Conservation (phyloP, 1,140 invertebrate species). For the Drosophila sturtevanti region DNA sequence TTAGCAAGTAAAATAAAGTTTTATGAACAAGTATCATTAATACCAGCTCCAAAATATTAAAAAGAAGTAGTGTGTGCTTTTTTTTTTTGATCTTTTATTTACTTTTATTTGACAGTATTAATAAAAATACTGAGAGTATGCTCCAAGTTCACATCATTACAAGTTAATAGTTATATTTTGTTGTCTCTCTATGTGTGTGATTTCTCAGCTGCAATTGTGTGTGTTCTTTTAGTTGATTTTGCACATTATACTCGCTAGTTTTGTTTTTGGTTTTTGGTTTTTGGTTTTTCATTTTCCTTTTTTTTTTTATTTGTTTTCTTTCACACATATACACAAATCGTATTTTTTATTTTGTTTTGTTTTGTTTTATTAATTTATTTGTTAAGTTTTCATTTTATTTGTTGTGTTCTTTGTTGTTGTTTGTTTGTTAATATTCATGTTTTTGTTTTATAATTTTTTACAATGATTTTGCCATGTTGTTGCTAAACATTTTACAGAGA, state of each 20-base stretch:
- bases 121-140: conserved; percentile 81
- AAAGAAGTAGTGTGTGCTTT: not conserved
- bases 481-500: conserved; percentile 19
- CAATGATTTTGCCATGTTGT: conserved; percentile 56
- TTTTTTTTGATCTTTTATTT: conserved; percentile 66
- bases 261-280: conserved; percentile 40
- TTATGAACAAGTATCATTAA: no score
- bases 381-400: conserved; percentile 11
- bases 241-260: conserved; percentile 60
- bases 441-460: conserved; percentile 61
- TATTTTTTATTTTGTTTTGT: conserved; percentile 35
- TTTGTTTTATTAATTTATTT: conserved; percentile 38
- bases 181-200: conserved; percentile 35
- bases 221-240: conserved; percentile 63
- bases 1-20: no score
- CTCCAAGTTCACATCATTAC: conserved; percentile 82
- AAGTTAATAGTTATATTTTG: conserved; percentile 77
- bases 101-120: conserved; percentile 82
- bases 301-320: conserved; percentile 42
- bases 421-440: conserved; percentile 23
- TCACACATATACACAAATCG: conserved; percentile 71
- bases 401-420: conserved; percentile 20
- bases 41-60: not conserved
- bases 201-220: conserved; percentile 57
- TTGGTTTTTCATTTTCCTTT: conserved; percentile 35